Evolutionary conservation across 2,113 vertebrate species (phyloP).

Genomic region (Oreochromis aureus): DNA sequence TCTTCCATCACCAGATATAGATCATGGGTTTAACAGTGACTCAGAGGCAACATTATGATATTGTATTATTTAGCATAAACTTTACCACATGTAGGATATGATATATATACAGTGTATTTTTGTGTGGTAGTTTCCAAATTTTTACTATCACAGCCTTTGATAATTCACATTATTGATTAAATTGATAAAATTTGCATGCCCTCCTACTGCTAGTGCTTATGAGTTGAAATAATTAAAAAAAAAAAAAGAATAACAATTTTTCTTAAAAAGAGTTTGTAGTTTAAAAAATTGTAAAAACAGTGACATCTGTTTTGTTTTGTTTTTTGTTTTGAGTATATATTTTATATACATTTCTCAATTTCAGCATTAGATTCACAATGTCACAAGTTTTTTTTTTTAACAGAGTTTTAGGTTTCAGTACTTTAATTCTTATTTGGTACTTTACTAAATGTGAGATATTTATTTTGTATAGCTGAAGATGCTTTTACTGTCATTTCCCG

Average conservation of each 20-base stretch:
- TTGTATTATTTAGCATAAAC: neutral
- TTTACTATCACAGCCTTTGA: neutral
- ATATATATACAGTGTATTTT: neutral
- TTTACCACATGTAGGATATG: neutral
- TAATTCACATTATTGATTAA: neutral
- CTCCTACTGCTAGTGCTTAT: fast-evolving
- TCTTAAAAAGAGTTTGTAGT: neutral
- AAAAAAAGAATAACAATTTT: fast-evolving
- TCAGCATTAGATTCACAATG: no score
- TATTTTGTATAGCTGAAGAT: neutral
- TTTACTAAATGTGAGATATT: neutral
- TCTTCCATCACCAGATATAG: neutral
- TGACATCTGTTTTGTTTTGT: neutral
- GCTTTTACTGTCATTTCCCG: neutral
- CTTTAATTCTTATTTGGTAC: fast-evolving
- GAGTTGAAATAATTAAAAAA: neutral
- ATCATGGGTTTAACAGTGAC: neutral
- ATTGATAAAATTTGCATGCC: neutral
- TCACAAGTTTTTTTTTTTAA: neutral
- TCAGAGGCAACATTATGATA: neutral
- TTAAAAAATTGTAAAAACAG: neutral
- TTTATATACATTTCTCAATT: no score
- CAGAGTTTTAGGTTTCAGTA: neutral
- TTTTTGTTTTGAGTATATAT: no score
- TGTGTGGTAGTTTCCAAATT: neutral